Base-by-base conservation (phyloP, 2,888 invertebrate species). In the Apamea sordens region DNA sequence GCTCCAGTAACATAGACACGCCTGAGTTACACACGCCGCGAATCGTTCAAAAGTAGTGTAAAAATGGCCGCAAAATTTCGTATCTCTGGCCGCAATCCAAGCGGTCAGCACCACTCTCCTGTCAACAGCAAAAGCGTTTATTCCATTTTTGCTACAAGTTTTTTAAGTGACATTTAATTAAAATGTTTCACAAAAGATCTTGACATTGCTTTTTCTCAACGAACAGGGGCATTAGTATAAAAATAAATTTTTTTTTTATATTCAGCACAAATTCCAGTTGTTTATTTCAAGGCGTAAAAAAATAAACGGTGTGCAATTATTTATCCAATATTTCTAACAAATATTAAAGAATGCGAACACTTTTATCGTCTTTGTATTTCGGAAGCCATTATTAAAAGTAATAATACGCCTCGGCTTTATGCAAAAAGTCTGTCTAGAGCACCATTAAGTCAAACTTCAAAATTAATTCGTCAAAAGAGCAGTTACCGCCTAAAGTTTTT, bases 51-150 rank as follows among this genome's bases (percentile, higher is more conserved):
- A 93, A 91, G 80, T 92, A 91, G 83, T 89, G 85, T 89, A 90
- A 90, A 93, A 93, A 92, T 90, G 90, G 83, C 86, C 82, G 86
- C 88, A 89, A 89, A 90, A 89, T 90, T 79, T 91, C 89, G 81
- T 89, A 90, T 91, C 86, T 88, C 89, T 93, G 94, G 93, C 92
- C 44, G 24, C 70, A 80, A 80, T 91, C 93, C 93, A 94, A 93
- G 81, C 86, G 90, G 91, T 91, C 92, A 92, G 86, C 87, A 87
- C 84, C 85, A 88, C 88, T 84, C 87, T 82, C 83, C 79, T 86
- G 89, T 89, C 91, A 88, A 89, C 85, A 82, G 73, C 77, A 80
- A 89, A 87, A 89, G 11, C 82, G 84, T 88, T 89, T 86, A 87
- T 88, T 83, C 70, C 79, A 69, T 81, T 88, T 86, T 88, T 90